These are phyloP conservation scores for Cerceris ruficornis DNA, from an alignment of 2,888 invertebrate species.

Conservation along the genomic window DNA sequence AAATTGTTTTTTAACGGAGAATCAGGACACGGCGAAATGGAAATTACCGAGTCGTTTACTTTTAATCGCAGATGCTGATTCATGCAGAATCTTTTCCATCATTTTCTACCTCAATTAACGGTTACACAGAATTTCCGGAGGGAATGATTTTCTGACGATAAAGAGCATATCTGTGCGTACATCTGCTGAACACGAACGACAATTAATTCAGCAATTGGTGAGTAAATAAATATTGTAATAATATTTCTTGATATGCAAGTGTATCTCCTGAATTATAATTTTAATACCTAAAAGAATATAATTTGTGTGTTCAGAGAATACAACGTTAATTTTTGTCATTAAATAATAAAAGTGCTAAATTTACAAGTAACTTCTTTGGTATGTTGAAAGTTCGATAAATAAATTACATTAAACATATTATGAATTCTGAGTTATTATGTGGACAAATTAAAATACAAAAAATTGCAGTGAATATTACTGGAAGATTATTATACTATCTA, in stretches of 20 bases:
- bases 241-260: background rate
- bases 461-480: too few relatives aligned
- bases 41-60: background rate
- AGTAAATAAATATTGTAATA: constrained; percentile 13
- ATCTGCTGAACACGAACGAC: background rate
- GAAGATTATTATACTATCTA: too few relatives aligned
- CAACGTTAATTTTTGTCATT: too few relatives aligned
- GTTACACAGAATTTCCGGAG: background rate
- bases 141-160: background rate
- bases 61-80: constrained; percentile 15
- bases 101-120: constrained; percentile 3
- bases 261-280: too few relatives aligned
- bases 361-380: too few relatives aligned
- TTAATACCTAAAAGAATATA: too few relatives aligned
- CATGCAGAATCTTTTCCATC: background rate
- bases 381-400: background rate
- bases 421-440: background rate
- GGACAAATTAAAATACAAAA: too few relatives aligned
- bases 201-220: constrained; percentile 11
- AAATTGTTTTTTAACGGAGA: background rate
- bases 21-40: background rate
- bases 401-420: background rate
- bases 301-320: too few relatives aligned
- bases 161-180: background rate
- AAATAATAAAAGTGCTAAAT: too few relatives aligned